These are phyloP conservation scores for Rhinichthys osculus DNA, from an alignment of 2,797 vertebrate genomes.

Conservation along the genomic window DNA sequence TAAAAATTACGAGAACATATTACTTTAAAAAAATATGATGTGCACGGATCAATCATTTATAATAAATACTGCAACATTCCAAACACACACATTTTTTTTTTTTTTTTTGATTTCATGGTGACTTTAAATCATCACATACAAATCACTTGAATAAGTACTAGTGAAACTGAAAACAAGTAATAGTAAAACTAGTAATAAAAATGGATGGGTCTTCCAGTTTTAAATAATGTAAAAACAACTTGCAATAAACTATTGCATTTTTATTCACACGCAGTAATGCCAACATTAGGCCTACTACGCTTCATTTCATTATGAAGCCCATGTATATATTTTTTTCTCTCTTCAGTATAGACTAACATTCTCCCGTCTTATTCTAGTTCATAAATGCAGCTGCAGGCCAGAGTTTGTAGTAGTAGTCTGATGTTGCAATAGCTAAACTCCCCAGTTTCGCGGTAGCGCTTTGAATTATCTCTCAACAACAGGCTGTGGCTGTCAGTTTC, in stretches of 20 bases:
- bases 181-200: background rate
- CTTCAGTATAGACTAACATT: background rate
- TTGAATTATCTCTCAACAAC: slow-evolving; percentile 41
- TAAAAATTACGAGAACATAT: background rate
- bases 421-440: no score
- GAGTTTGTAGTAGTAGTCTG: background rate
- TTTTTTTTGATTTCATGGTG: background rate
- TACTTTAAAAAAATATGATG: background rate
- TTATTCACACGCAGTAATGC: background rate
- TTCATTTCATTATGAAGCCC: background rate
- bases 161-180: background rate
- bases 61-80: background rate
- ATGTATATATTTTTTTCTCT: background rate
- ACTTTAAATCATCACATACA: background rate
- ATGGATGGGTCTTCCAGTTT: no score
- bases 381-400: background rate
- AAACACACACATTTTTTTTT: background rate
- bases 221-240: background rate
- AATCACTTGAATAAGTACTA: background rate
- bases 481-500: slow-evolving; percentile 52
- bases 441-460: slow-evolving; percentile 42
- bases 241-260: background rate
- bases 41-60: background rate
- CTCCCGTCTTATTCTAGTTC: background rate
- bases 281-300: background rate